Evolutionary conservation across 2,113 vertebrate species (phyloP).

Genomic region (Propithecus coquereli): DNA sequence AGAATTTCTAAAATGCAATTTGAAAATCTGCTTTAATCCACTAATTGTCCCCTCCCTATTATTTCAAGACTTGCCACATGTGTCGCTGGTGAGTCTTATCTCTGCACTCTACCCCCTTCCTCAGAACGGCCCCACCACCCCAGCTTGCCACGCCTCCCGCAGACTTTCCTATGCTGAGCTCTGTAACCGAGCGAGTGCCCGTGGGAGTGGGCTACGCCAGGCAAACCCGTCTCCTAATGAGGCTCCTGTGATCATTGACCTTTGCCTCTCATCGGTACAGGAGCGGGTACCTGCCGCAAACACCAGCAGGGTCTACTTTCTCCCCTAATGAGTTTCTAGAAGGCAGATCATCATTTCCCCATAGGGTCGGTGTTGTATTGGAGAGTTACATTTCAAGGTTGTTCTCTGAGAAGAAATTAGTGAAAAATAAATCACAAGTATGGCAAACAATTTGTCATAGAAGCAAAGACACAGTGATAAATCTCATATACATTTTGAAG

Average conservation of each 20-base stretch:
- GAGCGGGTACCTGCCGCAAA: background rate
- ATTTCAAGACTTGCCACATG: background rate
- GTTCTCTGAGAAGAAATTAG: slow-evolving; percentile 56
- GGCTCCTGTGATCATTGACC: background rate
- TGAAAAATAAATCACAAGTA: slow-evolving; percentile 55
- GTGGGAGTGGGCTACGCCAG: accelerated
- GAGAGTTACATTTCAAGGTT: slow-evolving; percentile 55
- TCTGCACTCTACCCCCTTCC: background rate
- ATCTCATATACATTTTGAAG: slow-evolving; percentile 46
- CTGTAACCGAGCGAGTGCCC: background rate
- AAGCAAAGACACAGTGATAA: slow-evolving; percentile 51
- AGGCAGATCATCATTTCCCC: background rate
- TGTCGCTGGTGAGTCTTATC: background rate
- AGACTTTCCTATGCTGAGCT: background rate
- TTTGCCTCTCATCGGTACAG: background rate
- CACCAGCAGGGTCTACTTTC: background rate
- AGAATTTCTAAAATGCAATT: background rate
- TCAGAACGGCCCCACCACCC: background rate
- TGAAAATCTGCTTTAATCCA: background rate
- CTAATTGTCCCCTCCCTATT: background rate
- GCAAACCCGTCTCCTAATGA: background rate
- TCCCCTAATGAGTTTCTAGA: background rate
- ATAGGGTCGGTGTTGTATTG: background rate
- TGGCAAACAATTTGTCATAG: slow-evolving; percentile 48
- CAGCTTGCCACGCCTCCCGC: background rate